Evolutionary conservation across 2,797 vertebrate species (phyloP).

Genomic region (Poeciliopsis gracilis): DNA sequence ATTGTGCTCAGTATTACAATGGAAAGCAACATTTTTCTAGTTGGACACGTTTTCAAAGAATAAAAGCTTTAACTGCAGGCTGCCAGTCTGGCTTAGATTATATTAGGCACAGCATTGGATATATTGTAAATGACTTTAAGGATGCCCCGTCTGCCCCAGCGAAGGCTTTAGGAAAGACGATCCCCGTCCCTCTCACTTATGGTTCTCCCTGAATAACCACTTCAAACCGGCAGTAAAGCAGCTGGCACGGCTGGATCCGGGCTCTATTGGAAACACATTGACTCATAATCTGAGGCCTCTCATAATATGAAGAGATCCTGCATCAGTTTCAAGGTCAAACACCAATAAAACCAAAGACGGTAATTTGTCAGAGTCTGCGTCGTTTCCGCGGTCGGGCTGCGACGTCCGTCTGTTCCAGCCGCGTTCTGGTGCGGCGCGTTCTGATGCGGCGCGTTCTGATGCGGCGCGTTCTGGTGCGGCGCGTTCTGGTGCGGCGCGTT

Average conservation of each 20-base stretch:
- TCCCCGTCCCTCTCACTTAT: constrained; percentile 65
- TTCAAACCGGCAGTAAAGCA: constrained; percentile 69
- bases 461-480: neutral
- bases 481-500: neutral
- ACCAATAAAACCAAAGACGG: constrained; percentile 75
- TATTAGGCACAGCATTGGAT: constrained; percentile 47
- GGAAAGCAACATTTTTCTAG: constrained; percentile 64
- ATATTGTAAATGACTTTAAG: constrained; percentile 71
- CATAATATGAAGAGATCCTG: constrained; percentile 58
- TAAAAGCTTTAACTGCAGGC: constrained; percentile 50
- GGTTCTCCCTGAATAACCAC: constrained; percentile 62
- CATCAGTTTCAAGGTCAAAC: constrained; percentile 73
- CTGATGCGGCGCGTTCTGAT: neutral
- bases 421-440: neutral
- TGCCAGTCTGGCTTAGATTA: constrained; percentile 61
- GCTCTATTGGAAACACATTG: constrained; percentile 77
- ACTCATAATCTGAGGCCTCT: constrained; percentile 69
- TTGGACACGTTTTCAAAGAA: constrained; percentile 46
- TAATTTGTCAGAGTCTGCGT: constrained; percentile 71
- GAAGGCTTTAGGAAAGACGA: constrained; percentile 65
- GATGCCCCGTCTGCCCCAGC: constrained; percentile 62
- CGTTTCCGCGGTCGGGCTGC: constrained; percentile 25
- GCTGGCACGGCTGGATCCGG: constrained; percentile 54
- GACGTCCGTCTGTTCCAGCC: constrained; percentile 53
- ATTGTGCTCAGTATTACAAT: constrained; percentile 39